Conservation (phyloP, 1,140 invertebrate species). For the Cyrtorhinus lividipennis region DNA sequence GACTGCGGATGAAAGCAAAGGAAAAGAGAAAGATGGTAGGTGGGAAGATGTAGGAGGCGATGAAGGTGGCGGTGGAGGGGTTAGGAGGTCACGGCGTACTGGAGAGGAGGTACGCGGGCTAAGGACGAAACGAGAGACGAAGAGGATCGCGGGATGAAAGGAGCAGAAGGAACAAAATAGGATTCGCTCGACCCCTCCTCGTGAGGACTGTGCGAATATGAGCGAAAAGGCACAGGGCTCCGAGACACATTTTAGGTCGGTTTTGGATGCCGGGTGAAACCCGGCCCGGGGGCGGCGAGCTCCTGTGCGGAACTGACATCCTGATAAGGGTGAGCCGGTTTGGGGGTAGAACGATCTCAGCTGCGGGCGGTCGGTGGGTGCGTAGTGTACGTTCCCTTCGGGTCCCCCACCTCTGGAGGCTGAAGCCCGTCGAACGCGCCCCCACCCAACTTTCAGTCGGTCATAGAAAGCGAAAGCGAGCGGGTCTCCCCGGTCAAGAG, state of each 20-base stretch:
- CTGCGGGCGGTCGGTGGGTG: background rate
- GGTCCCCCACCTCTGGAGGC: background rate
- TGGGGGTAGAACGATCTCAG: background rate
- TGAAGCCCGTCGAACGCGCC: background rate
- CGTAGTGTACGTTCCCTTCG: background rate
- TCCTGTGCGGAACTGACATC: background rate
- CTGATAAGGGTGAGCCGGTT: constrained; percentile 2
- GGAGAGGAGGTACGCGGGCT: no score
- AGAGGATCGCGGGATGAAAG: no score
- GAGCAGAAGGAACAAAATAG: no score
- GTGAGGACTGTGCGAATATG: no score
- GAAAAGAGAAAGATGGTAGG: no score
- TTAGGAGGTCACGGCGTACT: no score
- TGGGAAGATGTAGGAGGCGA: no score
- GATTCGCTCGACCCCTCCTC: no score
- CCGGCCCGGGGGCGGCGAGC: background rate
- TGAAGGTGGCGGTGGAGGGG: no score
- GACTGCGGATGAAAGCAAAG: background rate
- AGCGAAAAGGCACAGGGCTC: background rate
- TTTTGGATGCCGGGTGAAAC: background rate
- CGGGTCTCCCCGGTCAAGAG: constrained; percentile 11
- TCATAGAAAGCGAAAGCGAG: constrained; percentile 20
- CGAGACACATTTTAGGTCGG: no score
- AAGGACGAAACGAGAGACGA: no score
- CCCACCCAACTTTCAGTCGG: constrained; percentile 14